These are phyloP conservation scores for Nannobrachium achirus DNA, from an alignment of 2,113 vertebrate genomes.

Conservation along the genomic window DNA sequence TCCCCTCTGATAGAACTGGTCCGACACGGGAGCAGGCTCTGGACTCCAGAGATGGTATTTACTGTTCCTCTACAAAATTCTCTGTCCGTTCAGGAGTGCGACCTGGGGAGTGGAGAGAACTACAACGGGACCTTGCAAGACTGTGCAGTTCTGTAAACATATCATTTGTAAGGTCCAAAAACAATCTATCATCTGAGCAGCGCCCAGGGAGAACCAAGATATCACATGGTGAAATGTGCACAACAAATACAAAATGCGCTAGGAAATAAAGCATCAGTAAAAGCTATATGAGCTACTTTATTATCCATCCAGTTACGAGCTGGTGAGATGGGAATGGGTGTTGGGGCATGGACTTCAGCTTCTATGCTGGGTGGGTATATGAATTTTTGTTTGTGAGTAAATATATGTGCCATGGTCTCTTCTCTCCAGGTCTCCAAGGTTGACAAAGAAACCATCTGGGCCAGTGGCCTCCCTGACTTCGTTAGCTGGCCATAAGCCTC, in stretches of 20 bases:
- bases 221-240: constrained; percentile 33
- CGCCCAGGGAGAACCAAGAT: constrained; percentile 9
- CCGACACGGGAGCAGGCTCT: constrained; percentile 16
- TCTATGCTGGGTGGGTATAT: constrained; percentile 24
- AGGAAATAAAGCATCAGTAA: neutral
- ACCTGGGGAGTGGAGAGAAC: constrained; percentile 45
- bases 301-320: constrained; percentile 20
- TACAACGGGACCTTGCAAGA: constrained; percentile 1
- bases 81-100: constrained; percentile 47
- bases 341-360: constrained; percentile 11
- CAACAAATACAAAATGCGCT: constrained; percentile 24
- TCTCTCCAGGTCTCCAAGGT: constrained; percentile 53
- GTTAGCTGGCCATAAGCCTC: constrained; percentile 62
- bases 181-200: constrained; percentile 19
- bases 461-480: constrained; percentile 62
- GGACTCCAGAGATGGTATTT: constrained; percentile 43
- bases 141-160: constrained; percentile 64
- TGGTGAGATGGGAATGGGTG: neutral
- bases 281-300: neutral
- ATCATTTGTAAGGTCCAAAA: constrained; percentile 30
- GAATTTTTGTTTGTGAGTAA: constrained; percentile 25
- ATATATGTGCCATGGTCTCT: constrained; percentile 47
- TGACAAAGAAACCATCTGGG: constrained; percentile 68
- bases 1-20: constrained; percentile 17
- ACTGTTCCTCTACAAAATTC: constrained; percentile 61